Conservation (phyloP, 2,888 invertebrate species). For the Bellardia pandia region DNA sequence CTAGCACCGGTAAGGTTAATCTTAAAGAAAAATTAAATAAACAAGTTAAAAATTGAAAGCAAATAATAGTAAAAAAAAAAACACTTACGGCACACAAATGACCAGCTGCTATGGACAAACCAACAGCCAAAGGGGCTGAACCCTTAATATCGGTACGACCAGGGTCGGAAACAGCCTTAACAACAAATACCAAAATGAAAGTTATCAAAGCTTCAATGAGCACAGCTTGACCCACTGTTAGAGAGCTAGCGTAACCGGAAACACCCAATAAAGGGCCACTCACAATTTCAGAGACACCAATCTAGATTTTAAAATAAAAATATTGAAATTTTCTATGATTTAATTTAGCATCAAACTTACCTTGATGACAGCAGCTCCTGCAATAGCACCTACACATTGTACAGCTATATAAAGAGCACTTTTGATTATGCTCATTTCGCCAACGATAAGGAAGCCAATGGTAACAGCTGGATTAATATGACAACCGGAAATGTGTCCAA, state of each 20-base stretch:
- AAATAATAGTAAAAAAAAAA: not conserved
- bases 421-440: constrained; percentile 92
- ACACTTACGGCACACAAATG: constrained; percentile 93
- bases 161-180: constrained; percentile 93
- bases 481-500: constrained; percentile 95
- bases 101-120: constrained; percentile 92
- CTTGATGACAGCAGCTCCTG: constrained; percentile 91
- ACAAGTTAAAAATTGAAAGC: not conserved
- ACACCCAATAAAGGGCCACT: constrained; percentile 86
- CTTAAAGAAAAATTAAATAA: constrained; percentile 81
- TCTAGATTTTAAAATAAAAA: constrained; percentile 67
- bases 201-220: constrained; percentile 94
- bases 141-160: constrained; percentile 92
- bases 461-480: constrained; percentile 98
- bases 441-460: constrained; percentile 90
- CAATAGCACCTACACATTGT: constrained; percentile 92
- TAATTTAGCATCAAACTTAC: constrained; percentile 83
- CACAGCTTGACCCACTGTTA: constrained; percentile 90
- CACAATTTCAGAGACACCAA: constrained; percentile 85
- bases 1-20: constrained; percentile 93
- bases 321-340: not conserved
- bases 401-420: constrained; percentile 91
- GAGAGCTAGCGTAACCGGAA: constrained; percentile 85
- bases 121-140: constrained; percentile 93
- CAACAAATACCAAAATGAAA: constrained; percentile 93